Conservation (phyloP, 1,140 invertebrate species). For the Euwallacea similis region DNA sequence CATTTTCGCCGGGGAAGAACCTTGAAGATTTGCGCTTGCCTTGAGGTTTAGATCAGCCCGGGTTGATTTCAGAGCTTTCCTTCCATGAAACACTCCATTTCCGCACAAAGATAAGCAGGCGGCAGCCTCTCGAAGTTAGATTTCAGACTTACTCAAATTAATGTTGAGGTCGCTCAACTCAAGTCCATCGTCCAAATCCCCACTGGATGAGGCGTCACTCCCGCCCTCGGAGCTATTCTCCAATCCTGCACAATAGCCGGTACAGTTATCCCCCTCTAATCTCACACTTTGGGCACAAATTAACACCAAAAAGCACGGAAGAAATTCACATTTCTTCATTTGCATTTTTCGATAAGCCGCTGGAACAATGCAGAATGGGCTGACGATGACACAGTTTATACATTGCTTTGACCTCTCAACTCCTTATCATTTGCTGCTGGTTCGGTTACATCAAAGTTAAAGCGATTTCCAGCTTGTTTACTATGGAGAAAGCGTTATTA, state of each 20-base stretch:
- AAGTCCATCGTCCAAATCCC: not conserved
- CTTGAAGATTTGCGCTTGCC: too few relatives aligned
- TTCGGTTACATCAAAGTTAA: too few relatives aligned
- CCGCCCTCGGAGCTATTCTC: constrained; percentile 11
- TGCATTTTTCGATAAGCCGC: not conserved
- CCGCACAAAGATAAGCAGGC: too few relatives aligned
- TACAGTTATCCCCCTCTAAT: constrained; percentile 7
- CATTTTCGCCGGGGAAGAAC: too few relatives aligned
- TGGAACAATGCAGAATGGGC: not conserved
- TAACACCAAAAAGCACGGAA: constrained; percentile 5
- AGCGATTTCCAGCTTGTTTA: too few relatives aligned
- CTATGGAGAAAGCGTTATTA: too few relatives aligned
- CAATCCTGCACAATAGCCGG: constrained; percentile 15
- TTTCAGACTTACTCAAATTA: too few relatives aligned
- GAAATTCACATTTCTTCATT: constrained; percentile 4
- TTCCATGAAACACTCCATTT: too few relatives aligned
- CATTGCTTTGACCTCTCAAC: constrained; percentile 8
- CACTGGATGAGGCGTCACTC: not conserved
- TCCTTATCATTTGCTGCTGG: not conserved
- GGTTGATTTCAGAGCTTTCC: too few relatives aligned
- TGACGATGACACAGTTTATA: not conserved
- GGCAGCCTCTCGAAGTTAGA: too few relatives aligned
- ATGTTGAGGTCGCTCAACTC: too few relatives aligned
- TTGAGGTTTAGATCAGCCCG: too few relatives aligned
- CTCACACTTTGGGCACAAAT: not conserved